Base-by-base conservation (phyloP, 2,113 vertebrate species). In the Litocranius walleri region DNA sequence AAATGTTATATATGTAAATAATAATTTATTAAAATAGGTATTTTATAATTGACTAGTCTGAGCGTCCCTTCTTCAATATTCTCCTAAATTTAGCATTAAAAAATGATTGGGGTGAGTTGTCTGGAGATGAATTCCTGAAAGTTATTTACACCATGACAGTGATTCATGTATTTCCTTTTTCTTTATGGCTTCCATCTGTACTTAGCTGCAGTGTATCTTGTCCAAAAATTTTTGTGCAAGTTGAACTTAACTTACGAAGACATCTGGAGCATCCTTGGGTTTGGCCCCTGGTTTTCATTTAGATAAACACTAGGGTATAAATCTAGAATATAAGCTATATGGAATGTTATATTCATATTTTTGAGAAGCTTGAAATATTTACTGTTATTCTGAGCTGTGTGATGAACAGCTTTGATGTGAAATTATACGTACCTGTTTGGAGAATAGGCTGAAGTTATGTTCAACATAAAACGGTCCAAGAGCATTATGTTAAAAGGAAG, bases 161-260 rank as follows among this genome's bases (percentile, higher is more conserved):
- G 93, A 97, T 92, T 97, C 94, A 93, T 94, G 62, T 71, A 90
- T 96, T 97, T 97, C 77, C 88, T n/a, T 96, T 92, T 97, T 92
- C 85, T 95, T 96, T 97, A 97, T 95, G 81, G 16, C 61, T 97
- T 97, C 98, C 81, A 96, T 97, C 91, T 98, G 87, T 89, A 90
- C 81, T 96, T 94, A 96, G 88, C 61, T 85, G 6, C 71, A 91
- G 23, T 97, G 64, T 59, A 82, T 98, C 92, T 96, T 97, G 85
- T 97, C 90, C 93, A 98, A 81, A 95, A 88, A 36, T 50, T 98
- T 98, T 95, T 96, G 80, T 97, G 43, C 81, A 96, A 89, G 64
- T 94, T 94, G 45, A 96, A 80, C 86, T 94, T 83, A 89, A 88
- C 80, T 89, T 91, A 56, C 94, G 92, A 94, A 95, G 97, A 96